Conservation (phyloP, 2,888 invertebrate species). For the Plagodis dolabraria region DNA sequence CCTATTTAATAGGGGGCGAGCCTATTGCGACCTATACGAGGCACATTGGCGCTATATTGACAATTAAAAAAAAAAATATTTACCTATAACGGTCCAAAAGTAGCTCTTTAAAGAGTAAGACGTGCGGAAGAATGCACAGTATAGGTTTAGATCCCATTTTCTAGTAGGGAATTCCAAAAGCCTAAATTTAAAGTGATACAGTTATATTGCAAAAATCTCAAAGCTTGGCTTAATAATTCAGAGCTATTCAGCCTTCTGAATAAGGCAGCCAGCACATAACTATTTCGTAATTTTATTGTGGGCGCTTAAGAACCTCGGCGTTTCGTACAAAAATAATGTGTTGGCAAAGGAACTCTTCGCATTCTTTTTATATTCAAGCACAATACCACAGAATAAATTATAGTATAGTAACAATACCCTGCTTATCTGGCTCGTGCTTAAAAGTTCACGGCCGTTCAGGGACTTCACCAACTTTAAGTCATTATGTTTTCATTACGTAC, state of each 20-base stretch:
- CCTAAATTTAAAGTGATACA: too few species aligned
- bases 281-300: slow-evolving; percentile 27
- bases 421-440: slow-evolving; percentile 18
- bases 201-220: too few species aligned
- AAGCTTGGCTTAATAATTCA: slow-evolving; percentile 18
- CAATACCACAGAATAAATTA: background rate
- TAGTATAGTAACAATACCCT: slow-evolving; percentile 9
- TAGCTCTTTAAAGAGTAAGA: too few species aligned
- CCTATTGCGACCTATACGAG: too few species aligned
- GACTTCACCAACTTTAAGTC: slow-evolving; percentile 34
- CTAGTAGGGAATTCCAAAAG: too few species aligned
- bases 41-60: too few species aligned
- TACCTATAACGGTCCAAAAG: too few species aligned
- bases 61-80: too few species aligned
- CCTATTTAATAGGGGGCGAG: too few species aligned
- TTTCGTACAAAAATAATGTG: slow-evolving; percentile 28
- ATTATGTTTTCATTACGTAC: slow-evolving; percentile 40
- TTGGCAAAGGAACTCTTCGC: slow-evolving; percentile 22
- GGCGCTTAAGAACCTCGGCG: slow-evolving; percentile 23
- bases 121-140: too few species aligned
- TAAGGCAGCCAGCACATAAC: slow-evolving; percentile 28
- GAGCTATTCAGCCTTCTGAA: slow-evolving; percentile 23
- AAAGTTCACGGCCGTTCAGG: slow-evolving; percentile 40
- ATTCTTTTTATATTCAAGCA: slow-evolving; percentile 25
- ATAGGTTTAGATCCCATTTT: too few species aligned